Evolutionary conservation across 2,113 vertebrate genomes (phyloP), one percentile per base, ranked within the genome.

Genomic region (Oncorhynchus gorbuscha): DNA sequence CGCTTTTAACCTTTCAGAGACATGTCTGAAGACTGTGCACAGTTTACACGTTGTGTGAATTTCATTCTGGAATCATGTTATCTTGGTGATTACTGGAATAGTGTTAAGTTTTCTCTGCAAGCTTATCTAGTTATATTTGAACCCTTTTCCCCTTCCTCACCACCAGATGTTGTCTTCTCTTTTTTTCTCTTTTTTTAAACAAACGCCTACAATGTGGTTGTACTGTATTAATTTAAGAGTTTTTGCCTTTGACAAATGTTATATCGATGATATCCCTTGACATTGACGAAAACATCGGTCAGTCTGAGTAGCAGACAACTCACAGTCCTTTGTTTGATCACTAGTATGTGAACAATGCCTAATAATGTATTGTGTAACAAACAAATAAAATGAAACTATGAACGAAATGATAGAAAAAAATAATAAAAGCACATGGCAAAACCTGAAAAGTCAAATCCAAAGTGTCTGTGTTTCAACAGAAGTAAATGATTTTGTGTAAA

Each of bases 321-420:
- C 87, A 85, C 85, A 92, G 91, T 90, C 90, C 86, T 16, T 93
- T 90, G 91, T 93, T 92, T 90, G 90, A 93, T 91, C 92, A 93
- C 91, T 91, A 92, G 90, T 93, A 89, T 87, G 90, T 93, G 91
- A 92, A 91, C 86, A 89, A 91, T 90, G 90, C 92, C 91, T 93
- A 92, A 90, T 93, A 92, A 90, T 89, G 89, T 93, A 88, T 93
- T 90, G 92, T 93, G 92, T 91, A 93, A 93, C 88, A 55, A 55
- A 55, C 51, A 91, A 92, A 91, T 91, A 87, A 84, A 92, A 89
- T 85, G 90, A 86, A 94, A 94, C 89, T 92, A 91, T 91, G 89
- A 93, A 90, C 90, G 89, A 94, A 93, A 91, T 85, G 76, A 89
- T 83, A 89, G 85, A 91, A 90, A 32, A 24, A 89, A 90, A 85